These are phyloP conservation scores for Paralinhomoeus sp. DNA, from an alignment of 2,888 invertebrate species.

Conservation along the genomic window DNA sequence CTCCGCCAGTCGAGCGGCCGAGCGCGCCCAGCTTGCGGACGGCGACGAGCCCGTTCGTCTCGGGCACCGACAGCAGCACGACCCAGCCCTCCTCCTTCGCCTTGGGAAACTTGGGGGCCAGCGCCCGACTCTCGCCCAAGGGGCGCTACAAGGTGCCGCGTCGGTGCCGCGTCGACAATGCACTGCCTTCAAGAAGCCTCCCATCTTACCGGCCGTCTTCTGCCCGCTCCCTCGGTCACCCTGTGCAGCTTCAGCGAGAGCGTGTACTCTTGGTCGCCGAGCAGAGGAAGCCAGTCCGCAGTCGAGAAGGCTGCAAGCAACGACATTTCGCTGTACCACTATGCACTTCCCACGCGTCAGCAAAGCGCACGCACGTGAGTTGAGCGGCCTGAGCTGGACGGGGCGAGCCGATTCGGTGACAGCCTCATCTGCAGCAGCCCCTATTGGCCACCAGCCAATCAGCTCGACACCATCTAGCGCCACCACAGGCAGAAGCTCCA, in stretches of 20 bases:
- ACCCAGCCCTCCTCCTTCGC: slow-evolving; percentile 91
- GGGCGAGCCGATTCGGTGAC: too few species aligned
- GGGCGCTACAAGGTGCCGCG: slow-evolving; percentile 13
- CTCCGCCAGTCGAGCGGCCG: slow-evolving; percentile 2
- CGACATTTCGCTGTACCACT: too few species aligned
- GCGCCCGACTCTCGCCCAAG: slow-evolving; percentile 37
- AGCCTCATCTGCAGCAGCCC: too few species aligned
- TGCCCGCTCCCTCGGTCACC: too few species aligned
- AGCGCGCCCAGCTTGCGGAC: slow-evolving; percentile 43
- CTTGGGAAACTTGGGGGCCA: slow-evolving; percentile 65
- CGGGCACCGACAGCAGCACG: slow-evolving; percentile 51
- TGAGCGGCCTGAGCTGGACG: too few species aligned
- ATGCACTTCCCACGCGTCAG: not conserved
- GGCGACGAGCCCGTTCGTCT: slow-evolving; percentile 48
- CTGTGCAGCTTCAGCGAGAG: slow-evolving; percentile 32
- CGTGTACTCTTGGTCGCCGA: slow-evolving; percentile 50
- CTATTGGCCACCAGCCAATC: not conserved
- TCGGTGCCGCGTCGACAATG: too few species aligned
- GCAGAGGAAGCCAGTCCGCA: slow-evolving; percentile 38
- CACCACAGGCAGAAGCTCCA: not conserved
- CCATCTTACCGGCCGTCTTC: too few species aligned
- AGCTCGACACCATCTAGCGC: not conserved
- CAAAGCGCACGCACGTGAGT: too few species aligned
- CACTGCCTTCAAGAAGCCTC: too few species aligned
- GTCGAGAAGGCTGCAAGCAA: not conserved